Evolutionary conservation across 2,888 invertebrate species (phyloP), one percentile per base, ranked within the genome.

Genomic region (Philonicus albiceps): DNA sequence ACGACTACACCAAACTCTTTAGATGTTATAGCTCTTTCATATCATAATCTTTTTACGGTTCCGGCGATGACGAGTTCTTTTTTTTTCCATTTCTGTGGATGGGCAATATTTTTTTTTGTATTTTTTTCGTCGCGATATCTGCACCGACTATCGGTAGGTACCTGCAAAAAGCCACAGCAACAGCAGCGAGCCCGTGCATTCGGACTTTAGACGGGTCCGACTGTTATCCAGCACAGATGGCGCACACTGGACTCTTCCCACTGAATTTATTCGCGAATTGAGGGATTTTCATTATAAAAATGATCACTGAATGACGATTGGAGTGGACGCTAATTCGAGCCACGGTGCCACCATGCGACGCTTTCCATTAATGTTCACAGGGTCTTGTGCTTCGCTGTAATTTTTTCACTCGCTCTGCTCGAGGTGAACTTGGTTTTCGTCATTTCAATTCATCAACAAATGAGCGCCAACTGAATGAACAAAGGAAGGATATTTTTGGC

Each of bases 31-130:
- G 76, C 55, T 55, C 86, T 86, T 86, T 86, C 75, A 86, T 86
- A 86, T 86, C 76, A 43, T 85, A 31, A 86, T 86, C 86, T 86
- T 86, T 86, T 86, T 75, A 86, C 86, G 86, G 86, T 86, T 86
- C 86, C 86, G 76, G 76, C 86, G 86, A 64, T 86, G 75, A 86
- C 76, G 76, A 86, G 53, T 53, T 49, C 31, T 81, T 13, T 76
- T 37, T 75, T 37, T 37, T 37, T 16, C 49, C 16, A 27, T 80
- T 80, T 40, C 55, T 55, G 55, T 85, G 75, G 49, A 55, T 85
- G 55, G 27, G 34, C 76, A 53, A 55, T n/a, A n/a, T 11, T 37
- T 6, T 37, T 37, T 37, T 37, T 37, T 37, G 37, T 37, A 19
- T 73, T 74, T 83, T 83, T 30, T 85, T 76, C 7, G 55, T 22